Conservation (phyloP, 2,797 vertebrate genomes). For the Sitta carolinensis region DNA sequence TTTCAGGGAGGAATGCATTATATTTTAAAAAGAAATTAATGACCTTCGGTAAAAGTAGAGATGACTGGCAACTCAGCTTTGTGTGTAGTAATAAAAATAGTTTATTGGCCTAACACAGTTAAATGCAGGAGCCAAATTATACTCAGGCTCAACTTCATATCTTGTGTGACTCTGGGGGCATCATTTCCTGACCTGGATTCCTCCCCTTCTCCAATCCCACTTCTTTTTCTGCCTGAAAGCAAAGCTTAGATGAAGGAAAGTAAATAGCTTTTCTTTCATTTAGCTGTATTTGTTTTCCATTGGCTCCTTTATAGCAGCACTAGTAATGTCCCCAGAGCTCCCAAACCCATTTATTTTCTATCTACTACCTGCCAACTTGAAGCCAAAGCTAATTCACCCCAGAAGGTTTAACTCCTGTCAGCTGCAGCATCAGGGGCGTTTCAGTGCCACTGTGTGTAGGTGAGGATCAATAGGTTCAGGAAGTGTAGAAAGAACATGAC, state of each 20-base stretch:
- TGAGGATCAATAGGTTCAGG: constrained; percentile 32
- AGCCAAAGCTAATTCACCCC: constrained; percentile 53
- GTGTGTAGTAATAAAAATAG: constrained; percentile 73
- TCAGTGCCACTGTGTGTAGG: not conserved
- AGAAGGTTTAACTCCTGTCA: constrained; percentile 44
- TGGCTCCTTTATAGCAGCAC: not conserved
- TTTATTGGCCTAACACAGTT: constrained; percentile 69
- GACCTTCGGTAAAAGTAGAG: constrained; percentile 66
- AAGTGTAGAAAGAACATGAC: not conserved
- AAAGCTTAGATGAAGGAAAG: constrained; percentile 31
- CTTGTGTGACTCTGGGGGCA: not conserved
- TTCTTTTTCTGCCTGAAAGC: constrained; percentile 25
- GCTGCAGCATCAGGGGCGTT: not conserved
- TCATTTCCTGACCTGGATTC: constrained; percentile 36
- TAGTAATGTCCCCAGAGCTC: constrained; percentile 41
- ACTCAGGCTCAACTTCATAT: not conserved
- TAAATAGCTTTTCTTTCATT: constrained; percentile 57
- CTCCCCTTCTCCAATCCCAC: not conserved
- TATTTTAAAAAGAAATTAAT: constrained; percentile 67
- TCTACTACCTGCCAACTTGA: constrained; percentile 23
- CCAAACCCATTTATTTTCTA: constrained; percentile 59
- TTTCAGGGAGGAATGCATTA: constrained; percentile 51
- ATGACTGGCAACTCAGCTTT: constrained; percentile 63
- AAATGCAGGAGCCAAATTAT: constrained; percentile 51
- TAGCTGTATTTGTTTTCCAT: constrained; percentile 61